Conservation (phyloP, 2,888 invertebrate species). For the Oegoconia quadripuncta region DNA sequence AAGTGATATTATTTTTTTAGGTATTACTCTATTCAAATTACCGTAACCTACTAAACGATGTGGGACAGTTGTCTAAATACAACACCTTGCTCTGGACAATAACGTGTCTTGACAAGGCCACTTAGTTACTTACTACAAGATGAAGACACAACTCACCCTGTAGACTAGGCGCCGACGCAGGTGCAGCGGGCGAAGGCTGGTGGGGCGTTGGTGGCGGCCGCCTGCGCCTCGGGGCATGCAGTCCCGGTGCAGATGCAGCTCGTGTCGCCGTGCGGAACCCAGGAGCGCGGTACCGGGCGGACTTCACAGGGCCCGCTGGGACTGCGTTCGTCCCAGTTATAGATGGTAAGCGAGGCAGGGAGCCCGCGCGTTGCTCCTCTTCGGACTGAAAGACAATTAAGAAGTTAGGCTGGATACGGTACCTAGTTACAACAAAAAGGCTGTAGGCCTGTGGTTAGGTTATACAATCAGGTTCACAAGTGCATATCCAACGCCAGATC, state of each 20-base stretch:
- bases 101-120: no score
- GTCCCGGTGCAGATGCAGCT: conserved; percentile 86
- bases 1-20: no score
- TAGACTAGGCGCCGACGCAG: conserved; percentile 67
- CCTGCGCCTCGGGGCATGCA: conserved; percentile 83
- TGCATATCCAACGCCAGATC: no score
- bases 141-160: conserved; percentile 76
- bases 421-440: neutral
- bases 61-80: no score
- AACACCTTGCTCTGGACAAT: no score
- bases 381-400: conserved; percentile 52
- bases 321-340: conserved; percentile 63
- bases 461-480: no score
- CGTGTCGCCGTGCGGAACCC: conserved; percentile 88
- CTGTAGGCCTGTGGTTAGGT: no score
- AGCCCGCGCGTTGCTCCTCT: conserved; percentile 84
- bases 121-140: no score
- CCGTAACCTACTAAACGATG: no score
- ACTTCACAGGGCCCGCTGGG: conserved; percentile 85
- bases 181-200: conserved; percentile 62
- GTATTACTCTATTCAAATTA: no score
- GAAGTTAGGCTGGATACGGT: neutral
- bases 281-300: conserved; percentile 91
- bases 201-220: conserved; percentile 65
- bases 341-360: conserved; percentile 85